Evolutionary conservation across 2,888 invertebrate genomes (phyloP).

Genomic region (Drosophila paranaensis): DNA sequence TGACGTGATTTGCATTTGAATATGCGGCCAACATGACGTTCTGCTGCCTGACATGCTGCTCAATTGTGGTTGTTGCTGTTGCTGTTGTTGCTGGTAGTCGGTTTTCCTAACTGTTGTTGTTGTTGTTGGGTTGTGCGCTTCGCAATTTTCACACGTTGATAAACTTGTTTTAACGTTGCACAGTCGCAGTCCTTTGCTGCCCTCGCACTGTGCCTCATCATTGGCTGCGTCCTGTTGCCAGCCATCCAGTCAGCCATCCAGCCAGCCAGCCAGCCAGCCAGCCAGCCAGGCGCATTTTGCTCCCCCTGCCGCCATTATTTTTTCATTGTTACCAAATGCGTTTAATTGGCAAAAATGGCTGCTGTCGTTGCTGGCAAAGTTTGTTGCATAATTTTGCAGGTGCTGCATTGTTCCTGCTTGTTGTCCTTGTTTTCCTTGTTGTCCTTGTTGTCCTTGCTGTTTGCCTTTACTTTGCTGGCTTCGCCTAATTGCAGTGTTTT

Average conservation of each 20-base stretch:
- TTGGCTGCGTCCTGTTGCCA: conserved; percentile 35
- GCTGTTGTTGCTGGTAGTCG: conserved; percentile 17
- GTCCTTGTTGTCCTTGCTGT: conserved; percentile 25
- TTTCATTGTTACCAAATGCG: conserved; percentile 62
- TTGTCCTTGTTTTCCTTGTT: conserved; percentile 10
- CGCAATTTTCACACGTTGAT: conserved; percentile 78
- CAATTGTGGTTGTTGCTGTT: background rate
- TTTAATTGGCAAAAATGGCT: conserved; percentile 73
- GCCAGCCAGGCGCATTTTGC: conserved; percentile 26
- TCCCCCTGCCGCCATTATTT: conserved; percentile 17
- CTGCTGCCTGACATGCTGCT: conserved; percentile 25
- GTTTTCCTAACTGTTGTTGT: conserved; percentile 37
- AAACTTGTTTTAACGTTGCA: conserved; percentile 74
- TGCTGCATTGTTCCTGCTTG: conserved; percentile 5
- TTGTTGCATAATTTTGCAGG: conserved; percentile 64
- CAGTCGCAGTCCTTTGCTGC: conserved; percentile 25
- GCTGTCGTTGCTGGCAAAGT: conserved; percentile 22
- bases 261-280: background rate
- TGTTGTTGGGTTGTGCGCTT: conserved; percentile 61
- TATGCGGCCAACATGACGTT: conserved; percentile 59
- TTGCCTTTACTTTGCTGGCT: conserved; percentile 15
- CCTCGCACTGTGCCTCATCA: conserved; percentile 36
- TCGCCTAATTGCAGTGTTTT: conserved; percentile 68
- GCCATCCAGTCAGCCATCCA: background rate
- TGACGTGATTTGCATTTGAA: conserved; percentile 82